Conservation (phyloP, 2,888 invertebrate genomes). For the Eilema depressum region DNA sequence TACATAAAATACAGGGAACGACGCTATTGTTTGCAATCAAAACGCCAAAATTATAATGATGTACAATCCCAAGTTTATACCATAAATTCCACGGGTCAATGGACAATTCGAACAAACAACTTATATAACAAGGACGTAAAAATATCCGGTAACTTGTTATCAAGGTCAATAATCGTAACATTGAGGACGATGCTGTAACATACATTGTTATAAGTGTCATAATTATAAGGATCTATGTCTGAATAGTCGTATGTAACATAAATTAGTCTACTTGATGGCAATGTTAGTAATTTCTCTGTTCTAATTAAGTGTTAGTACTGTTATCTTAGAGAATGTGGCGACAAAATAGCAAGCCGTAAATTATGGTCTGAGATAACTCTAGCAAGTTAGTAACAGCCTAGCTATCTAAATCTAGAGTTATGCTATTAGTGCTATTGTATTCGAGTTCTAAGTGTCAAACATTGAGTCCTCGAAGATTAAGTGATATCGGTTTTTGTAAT, state of each 20-base stretch:
- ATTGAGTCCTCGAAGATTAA: too few relatives aligned
- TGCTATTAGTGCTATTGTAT: not conserved
- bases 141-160: conserved; percentile 10
- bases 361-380: not conserved
- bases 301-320: not conserved
- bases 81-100: conserved; percentile 21
- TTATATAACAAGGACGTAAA: conserved; percentile 23
- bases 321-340: not conserved
- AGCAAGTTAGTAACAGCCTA: not conserved
- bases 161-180: conserved; percentile 3
- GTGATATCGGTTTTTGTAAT: too few relatives aligned
- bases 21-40: conserved; percentile 26
- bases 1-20: conserved; percentile 14
- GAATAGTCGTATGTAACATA: conserved; percentile 11
- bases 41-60: conserved; percentile 38
- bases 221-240: conserved; percentile 17
- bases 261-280: conserved; percentile 8
- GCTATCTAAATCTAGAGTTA: not conserved
- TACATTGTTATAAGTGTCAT: conserved; percentile 16
- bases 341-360: not conserved
- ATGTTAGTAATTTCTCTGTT: not conserved
- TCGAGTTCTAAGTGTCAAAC: too few relatives aligned
- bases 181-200: not conserved
- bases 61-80: conserved; percentile 28
- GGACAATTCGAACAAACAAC: conserved; percentile 29